These are phyloP conservation scores for Philonicus albiceps DNA, from an alignment of 2,888 invertebrate genomes.

Conservation along the genomic window DNA sequence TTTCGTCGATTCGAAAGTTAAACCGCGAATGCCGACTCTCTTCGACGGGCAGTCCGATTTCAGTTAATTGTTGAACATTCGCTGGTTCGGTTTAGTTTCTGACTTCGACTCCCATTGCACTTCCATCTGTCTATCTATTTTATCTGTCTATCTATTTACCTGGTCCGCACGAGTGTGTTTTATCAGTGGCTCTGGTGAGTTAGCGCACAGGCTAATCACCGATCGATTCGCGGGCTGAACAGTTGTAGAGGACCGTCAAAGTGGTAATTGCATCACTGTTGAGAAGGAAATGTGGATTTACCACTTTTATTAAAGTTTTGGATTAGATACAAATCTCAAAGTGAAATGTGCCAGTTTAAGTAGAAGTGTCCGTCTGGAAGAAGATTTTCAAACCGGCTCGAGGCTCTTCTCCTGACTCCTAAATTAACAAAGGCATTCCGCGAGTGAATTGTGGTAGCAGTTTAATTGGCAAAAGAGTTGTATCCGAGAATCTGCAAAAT, in stretches of 20 bases:
- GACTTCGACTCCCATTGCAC: slow-evolving; percentile 17
- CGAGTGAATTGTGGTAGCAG: not conserved
- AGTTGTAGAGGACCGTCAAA: not conserved
- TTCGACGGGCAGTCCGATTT: slow-evolving; percentile 33
- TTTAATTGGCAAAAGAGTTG: slow-evolving; percentile 20
- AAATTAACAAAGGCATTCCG: slow-evolving; percentile 17
- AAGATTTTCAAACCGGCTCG: slow-evolving; percentile 16
- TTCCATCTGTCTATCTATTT: not conserved
- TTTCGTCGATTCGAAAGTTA: slow-evolving; percentile 38
- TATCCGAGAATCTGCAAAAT: slow-evolving; percentile 20
- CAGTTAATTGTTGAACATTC: slow-evolving; percentile 47
- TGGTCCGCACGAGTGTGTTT: not conserved
- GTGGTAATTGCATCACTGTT: not conserved
- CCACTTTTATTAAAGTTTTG: not conserved
- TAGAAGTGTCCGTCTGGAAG: slow-evolving; percentile 33
- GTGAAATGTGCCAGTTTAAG: slow-evolving; percentile 27
- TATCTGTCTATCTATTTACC: not conserved
- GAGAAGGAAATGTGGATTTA: slow-evolving; percentile 11
- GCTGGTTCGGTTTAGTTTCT: slow-evolving; percentile 45
- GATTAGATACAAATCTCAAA: not conserved
- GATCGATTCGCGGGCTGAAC: not conserved
- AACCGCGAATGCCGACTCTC: slow-evolving; percentile 26
- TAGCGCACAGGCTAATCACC: not conserved
- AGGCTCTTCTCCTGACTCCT: not conserved
- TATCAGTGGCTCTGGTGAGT: not conserved